Conservation (phyloP, 2,113 vertebrate species). For the Anser cygnoides region DNA sequence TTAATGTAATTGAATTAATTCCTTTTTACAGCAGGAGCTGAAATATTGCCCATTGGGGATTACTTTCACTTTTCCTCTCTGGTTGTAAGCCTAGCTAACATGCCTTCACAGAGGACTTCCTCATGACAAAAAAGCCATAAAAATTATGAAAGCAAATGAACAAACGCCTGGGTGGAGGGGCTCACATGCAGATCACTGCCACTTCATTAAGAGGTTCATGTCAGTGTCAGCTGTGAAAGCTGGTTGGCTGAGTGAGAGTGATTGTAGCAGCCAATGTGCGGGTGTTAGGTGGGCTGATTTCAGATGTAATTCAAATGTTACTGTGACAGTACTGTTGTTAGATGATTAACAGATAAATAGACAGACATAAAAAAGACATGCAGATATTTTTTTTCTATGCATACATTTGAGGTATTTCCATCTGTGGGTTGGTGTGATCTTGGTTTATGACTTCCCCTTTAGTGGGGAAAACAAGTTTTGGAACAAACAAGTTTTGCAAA, state of each 20-base stretch:
- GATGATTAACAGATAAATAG: not conserved
- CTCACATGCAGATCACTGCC: not conserved
- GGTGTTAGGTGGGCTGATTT: not conserved
- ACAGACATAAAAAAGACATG: not conserved
- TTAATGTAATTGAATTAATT: conserved; percentile 40
- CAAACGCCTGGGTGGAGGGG: not conserved
- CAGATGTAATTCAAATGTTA: not conserved
- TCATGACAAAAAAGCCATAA: not conserved
- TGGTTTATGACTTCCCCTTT: not conserved
- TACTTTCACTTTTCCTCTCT: not conserved
- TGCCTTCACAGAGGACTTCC: not conserved
- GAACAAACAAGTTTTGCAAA: not conserved
- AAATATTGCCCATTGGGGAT: conserved; percentile 12
- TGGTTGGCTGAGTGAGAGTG: not conserved
- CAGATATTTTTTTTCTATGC: not conserved
- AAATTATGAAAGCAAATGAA: not conserved
- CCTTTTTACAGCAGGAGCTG: not conserved
- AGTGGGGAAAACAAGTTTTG: not conserved
- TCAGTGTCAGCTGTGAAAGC: not conserved
- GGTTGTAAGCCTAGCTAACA: not conserved
- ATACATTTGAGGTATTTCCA: not conserved
- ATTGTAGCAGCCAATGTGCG: not conserved
- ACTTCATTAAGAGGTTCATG: not conserved
- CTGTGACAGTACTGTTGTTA: not conserved
- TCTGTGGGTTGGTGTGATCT: not conserved